Conservation (phyloP, 2,888 invertebrate genomes). For the Rotaria socialis region DNA sequence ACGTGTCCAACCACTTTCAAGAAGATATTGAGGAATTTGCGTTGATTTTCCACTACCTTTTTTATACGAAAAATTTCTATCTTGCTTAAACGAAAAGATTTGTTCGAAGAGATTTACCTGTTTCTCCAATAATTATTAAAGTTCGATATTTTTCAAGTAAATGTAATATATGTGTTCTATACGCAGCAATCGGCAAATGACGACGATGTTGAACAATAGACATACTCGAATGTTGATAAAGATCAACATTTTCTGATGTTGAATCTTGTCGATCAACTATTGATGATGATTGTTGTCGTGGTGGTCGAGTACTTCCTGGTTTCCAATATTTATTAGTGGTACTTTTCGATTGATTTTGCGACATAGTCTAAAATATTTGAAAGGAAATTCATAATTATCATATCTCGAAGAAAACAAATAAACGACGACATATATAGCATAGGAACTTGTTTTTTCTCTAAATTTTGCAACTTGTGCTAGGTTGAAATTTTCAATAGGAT, state of each 20-base stretch:
- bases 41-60: constrained; percentile 47
- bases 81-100: no score
- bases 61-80: background rate
- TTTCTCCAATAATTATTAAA: constrained; percentile 78
- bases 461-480: no score
- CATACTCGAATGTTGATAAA: constrained; percentile 72
- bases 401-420: no score
- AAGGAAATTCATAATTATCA: background rate
- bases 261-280: constrained; percentile 6
- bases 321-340: background rate
- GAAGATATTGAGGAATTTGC: constrained; percentile 69
- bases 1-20: constrained; percentile 77
- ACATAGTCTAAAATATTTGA: background rate
- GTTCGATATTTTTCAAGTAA: constrained; percentile 83
- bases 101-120: constrained; percentile 68
- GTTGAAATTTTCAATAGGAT: no score
- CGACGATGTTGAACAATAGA: constrained; percentile 79
- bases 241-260: background rate
- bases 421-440: no score
- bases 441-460: no score
- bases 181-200: constrained; percentile 78
- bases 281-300: background rate
- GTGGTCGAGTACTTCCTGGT: background rate
- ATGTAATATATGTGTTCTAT: constrained; percentile 80
- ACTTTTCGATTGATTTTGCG: background rate